A percentile compares a stretch with the other conserved stretches of the same genome.
Evolutionary conservation across 2,888 invertebrate genomes (phyloP).

Genomic region (Philereme transversata): DNA sequence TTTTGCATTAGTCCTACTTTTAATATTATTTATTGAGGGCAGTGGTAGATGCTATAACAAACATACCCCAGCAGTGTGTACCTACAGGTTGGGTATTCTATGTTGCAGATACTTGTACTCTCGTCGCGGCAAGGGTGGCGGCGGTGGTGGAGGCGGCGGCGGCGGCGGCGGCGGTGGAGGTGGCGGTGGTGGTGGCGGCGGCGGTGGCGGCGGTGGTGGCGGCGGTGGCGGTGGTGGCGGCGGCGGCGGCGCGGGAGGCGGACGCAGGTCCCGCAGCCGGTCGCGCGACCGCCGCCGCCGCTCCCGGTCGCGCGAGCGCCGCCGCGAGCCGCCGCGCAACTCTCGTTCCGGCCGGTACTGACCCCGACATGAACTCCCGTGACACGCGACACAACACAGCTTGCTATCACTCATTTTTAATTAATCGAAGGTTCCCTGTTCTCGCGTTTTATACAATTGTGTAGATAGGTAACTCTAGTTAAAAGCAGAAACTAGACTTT

Average conservation of each 20-base stretch:
- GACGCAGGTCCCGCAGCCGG: slow-evolving; percentile 65
- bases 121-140: slow-evolving; percentile 80
- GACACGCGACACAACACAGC: slow-evolving; percentile 16
- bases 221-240: slow-evolving; percentile 63
- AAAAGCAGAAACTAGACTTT: no score
- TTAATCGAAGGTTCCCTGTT: no score
- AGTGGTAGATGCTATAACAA: no score
- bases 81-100: neutral
- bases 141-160: slow-evolving; percentile 25
- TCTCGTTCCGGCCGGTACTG: slow-evolving; percentile 84
- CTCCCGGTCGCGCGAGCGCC: slow-evolving; percentile 83
- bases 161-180: slow-evolving; percentile 49
- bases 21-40: no score
- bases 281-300: slow-evolving; percentile 83
- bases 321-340: slow-evolving; percentile 80
- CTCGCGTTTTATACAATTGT: no score
- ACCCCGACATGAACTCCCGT: slow-evolving; percentile 30
- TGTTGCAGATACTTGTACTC: slow-evolving; percentile 87
- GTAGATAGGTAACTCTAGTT: no score
- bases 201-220: slow-evolving; percentile 68
- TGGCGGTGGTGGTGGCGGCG: slow-evolving; percentile 83
- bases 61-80: no score
- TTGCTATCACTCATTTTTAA: neutral
- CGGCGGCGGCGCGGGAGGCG: slow-evolving; percentile 35
- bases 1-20: no score